These are phyloP conservation scores for Elymnias hypermnestra DNA, from an alignment of 1,140 invertebrate genomes.

Conservation along the genomic window DNA sequence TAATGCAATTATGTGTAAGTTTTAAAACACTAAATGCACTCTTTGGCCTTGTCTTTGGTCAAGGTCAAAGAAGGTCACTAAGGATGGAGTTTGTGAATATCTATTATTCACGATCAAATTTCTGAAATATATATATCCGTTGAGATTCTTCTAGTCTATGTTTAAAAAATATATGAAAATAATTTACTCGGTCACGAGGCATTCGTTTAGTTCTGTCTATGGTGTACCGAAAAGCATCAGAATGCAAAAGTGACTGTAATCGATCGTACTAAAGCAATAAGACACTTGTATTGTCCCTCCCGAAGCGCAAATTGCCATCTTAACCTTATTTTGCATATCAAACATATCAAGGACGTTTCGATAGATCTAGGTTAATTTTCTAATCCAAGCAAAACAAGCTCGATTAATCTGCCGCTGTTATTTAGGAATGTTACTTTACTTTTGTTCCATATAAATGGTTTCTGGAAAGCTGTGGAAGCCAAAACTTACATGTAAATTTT, in stretches of 20 bases:
- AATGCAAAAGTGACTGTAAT: slow-evolving; percentile 15
- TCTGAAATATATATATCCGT: too few species aligned
- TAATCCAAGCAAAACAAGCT: slow-evolving; percentile 14
- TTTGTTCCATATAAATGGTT: slow-evolving; percentile 56
- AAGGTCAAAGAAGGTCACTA: too few species aligned
- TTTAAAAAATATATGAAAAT: too few species aligned
- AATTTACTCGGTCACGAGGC: too few species aligned
- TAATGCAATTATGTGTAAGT: too few species aligned
- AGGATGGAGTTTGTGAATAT: too few species aligned
- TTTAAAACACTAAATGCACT: too few species aligned
- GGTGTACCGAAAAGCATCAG: background rate
- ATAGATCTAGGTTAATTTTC: slow-evolving; percentile 32
- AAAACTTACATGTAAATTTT: background rate
- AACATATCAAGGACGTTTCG: slow-evolving; percentile 54
- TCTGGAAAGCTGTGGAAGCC: background rate
- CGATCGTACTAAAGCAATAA: slow-evolving; percentile 46
- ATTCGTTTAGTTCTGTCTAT: slow-evolving; percentile 11
- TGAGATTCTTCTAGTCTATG: too few species aligned
- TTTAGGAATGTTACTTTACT: slow-evolving; percentile 54
- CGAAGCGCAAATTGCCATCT: slow-evolving; percentile 18
- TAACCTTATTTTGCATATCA: slow-evolving; percentile 24
- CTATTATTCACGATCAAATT: too few species aligned
- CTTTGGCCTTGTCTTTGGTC: too few species aligned
- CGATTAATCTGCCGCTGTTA: slow-evolving; percentile 23
- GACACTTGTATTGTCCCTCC: slow-evolving; percentile 27